Conservation (phyloP, 2,797 vertebrate species). For the Momotus momota region DNA sequence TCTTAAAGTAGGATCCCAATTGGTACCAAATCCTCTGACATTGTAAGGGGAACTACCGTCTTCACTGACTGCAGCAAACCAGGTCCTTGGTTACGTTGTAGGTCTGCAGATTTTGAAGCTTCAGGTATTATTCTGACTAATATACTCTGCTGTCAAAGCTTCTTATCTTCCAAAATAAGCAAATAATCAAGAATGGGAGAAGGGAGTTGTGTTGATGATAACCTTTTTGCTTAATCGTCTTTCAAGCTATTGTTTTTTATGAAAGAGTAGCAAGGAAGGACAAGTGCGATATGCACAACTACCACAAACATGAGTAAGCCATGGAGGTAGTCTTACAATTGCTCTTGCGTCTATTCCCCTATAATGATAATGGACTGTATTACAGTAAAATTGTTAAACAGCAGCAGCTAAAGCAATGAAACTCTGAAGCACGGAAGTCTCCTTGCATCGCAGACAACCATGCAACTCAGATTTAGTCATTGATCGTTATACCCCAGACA, state of each 20-base stretch:
- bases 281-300: neutral
- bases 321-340: neutral
- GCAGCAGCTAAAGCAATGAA: neutral
- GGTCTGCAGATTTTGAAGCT: neutral
- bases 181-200: constrained; percentile 1
- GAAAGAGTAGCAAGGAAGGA: neutral
- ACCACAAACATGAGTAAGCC: neutral
- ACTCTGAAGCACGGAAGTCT: neutral
- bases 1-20: neutral
- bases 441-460: neutral
- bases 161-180: neutral
- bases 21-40: neutral
- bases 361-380: neutral
- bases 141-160: neutral
- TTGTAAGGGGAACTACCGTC: neutral
- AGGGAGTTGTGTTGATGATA: neutral
- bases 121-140: neutral
- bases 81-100: neutral
- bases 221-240: neutral
- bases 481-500: neutral
- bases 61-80: neutral
- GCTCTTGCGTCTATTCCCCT: neutral
- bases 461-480: neutral
- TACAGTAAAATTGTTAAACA: neutral
- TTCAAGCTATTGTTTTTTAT: neutral